Evolutionary conservation across 2,113 vertebrate species (phyloP).

Genomic region (Tragulus kanchil): DNA sequence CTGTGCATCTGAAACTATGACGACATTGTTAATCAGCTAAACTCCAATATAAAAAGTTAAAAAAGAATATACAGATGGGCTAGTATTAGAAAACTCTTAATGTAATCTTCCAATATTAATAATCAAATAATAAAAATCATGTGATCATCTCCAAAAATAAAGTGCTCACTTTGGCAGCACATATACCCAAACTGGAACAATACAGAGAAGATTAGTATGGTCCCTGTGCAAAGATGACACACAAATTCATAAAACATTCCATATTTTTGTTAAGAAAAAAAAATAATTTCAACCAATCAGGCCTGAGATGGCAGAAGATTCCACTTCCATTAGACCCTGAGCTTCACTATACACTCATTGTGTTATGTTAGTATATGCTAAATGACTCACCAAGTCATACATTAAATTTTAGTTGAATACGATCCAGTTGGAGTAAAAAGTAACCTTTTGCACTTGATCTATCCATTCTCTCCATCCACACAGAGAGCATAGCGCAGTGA

Average conservation of each 20-base stretch:
- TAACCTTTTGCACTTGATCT: neutral
- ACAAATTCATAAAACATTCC: neutral
- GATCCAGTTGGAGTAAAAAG: neutral
- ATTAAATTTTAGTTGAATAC: neutral
- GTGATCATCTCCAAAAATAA: neutral
- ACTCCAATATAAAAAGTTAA: neutral
- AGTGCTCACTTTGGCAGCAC: neutral
- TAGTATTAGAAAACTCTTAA: neutral
- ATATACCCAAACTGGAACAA: neutral
- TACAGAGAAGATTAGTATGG: neutral
- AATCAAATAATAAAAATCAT: neutral
- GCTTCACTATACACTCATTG: neutral
- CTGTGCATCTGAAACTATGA: neutral
- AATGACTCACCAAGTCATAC: too few species aligned
- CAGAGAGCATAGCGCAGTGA: too few species aligned
- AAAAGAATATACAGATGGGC: neutral
- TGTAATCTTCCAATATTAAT: neutral
- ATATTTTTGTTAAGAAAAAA: neutral
- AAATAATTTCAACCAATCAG: neutral
- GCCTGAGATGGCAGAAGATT: neutral
- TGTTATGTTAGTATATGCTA: neutral
- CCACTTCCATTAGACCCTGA: neutral
- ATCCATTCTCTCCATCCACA: neutral
- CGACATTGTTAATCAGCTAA: neutral
- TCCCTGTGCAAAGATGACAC: neutral